Base-by-base conservation (phyloP, 2,888 invertebrate genomes). In the Apotomis turbidana region DNA sequence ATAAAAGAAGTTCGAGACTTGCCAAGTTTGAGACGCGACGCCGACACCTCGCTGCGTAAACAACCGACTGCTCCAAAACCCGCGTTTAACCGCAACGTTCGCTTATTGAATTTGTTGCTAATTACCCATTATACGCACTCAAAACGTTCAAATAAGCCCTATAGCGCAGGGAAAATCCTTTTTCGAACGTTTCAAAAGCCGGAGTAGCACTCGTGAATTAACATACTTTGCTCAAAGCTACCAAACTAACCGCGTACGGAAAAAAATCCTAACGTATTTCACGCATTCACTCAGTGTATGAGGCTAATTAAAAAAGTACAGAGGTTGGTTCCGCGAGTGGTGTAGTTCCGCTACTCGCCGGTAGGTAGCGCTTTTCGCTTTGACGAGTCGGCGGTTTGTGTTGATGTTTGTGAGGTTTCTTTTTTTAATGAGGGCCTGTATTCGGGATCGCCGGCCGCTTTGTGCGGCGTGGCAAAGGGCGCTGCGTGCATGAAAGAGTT, bases 281-380 rank as follows among this genome's bases (percentile, higher is more conserved):
- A 90, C 88, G 88, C 90, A 92, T 92, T 91, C 90, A 91, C 82
- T 86, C 84, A 79, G 82, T 89, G 89, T 90, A 93, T 91, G 90
- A 81, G 80, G 93, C 93, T 92, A 93, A 93, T 93, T 93, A 93
- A 93, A 93, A 93, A 89, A 87, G 91, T 87, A 91, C 92, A 92
- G 89, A 88, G 88, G 87, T 81, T 91, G 91, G 86, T 83, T 93
- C 76, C 83, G 86, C 87, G 87, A 93, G 92, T 90, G 90, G 87
- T 75, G 90, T 87, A 90, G 92, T 93, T 89, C 87, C 83, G 91
- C 93, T 93, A 93, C 92, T 91, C 91, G 81, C 91, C 91, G 87
- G 85, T 84, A 86, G 91, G 91, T 82, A 81, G 88, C 90, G 91
- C 89, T 87, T 85, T 87, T 85, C 85, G 87, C 91, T 92, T 92